Percentiles rank a stretch among this genome's conserved stretches.
These are phyloP conservation scores for Calameuta idolon DNA, from an alignment of 2,888 invertebrate species.

Conservation along the genomic window DNA sequence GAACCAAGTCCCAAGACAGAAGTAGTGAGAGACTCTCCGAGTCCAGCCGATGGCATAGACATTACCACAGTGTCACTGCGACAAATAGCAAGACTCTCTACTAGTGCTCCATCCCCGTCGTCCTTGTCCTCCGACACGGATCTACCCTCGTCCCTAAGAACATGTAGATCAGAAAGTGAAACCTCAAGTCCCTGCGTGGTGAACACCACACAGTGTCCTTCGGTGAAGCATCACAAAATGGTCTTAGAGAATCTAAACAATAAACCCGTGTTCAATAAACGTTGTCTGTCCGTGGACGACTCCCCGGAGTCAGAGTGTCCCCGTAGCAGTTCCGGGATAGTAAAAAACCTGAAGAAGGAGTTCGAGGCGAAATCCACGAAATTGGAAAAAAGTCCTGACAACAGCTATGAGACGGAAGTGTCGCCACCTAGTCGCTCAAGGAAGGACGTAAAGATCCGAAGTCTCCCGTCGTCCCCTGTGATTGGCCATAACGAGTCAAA, in stretches of 20 bases:
- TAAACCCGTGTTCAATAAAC: slow-evolving; percentile 60
- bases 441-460: slow-evolving; percentile 63
- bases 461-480: slow-evolving; percentile 72
- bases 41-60: slow-evolving; percentile 45
- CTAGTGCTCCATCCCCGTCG: slow-evolving; percentile 59
- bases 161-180: slow-evolving; percentile 64
- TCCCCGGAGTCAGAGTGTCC: slow-evolving; percentile 60
- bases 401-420: slow-evolving; percentile 46
- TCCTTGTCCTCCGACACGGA: slow-evolving; percentile 63
- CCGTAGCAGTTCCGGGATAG: slow-evolving; percentile 75
- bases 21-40: slow-evolving; percentile 27
- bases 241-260: slow-evolving; percentile 68
- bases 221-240: slow-evolving; percentile 70
- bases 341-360: slow-evolving; percentile 87
- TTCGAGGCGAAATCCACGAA: slow-evolving; percentile 81
- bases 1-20: slow-evolving; percentile 23
- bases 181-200: slow-evolving; percentile 66
- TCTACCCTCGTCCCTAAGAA: slow-evolving; percentile 50
- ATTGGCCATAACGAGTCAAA: slow-evolving; percentile 70
- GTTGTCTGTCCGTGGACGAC: slow-evolving; percentile 61
- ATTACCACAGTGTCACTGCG: slow-evolving; percentile 41
- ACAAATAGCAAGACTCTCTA: slow-evolving; percentile 63
- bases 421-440: slow-evolving; percentile 38
- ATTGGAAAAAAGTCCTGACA: slow-evolving; percentile 48
- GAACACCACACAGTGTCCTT: slow-evolving; percentile 68